Conservation (phyloP, 2,113 vertebrate species). For the Protomyctophum bolini region DNA sequence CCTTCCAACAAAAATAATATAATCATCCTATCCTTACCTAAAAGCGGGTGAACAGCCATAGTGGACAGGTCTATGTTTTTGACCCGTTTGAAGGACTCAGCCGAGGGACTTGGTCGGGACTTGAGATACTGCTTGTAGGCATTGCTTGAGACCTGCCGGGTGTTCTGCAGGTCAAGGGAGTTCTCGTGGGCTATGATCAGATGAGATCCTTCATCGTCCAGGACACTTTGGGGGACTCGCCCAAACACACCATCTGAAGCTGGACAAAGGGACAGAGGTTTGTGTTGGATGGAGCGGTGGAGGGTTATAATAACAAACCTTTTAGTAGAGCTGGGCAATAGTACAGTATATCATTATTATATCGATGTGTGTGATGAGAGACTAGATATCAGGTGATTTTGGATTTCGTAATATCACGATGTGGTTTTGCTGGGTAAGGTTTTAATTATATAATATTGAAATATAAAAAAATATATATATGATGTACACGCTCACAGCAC, state of each 20-base stretch:
- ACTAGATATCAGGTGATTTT: too few species aligned
- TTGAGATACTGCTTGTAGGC: slow-evolving; percentile 93
- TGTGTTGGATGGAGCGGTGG: neutral
- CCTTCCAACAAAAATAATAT: neutral
- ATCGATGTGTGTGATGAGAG: neutral
- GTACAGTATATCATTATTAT: neutral
- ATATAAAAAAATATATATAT: too few species aligned
- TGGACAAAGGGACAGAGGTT: neutral
- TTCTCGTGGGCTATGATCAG: slow-evolving; percentile 79
- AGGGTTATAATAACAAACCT: neutral
- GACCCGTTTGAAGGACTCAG: slow-evolving; percentile 91
- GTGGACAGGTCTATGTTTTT: slow-evolving; percentile 82
- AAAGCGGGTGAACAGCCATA: slow-evolving; percentile 88
- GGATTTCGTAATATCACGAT: too few species aligned
- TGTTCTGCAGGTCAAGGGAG: slow-evolving; percentile 84
- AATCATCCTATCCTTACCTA: slow-evolving; percentile 79
- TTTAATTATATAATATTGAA: too few species aligned
- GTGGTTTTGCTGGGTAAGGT: too few species aligned
- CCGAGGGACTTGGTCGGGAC: slow-evolving; percentile 85
- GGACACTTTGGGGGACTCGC: slow-evolving; percentile 88
- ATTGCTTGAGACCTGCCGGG: slow-evolving; percentile 83
- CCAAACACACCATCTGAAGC: slow-evolving; percentile 83
- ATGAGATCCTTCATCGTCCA: slow-evolving; percentile 88
- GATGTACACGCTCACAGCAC: too few species aligned
- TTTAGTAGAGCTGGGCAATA: neutral